Evolutionary conservation across 1,140 invertebrate genomes (phyloP), one percentile per base, ranked within the genome.

Genomic region (Mercenaria mercenaria): DNA sequence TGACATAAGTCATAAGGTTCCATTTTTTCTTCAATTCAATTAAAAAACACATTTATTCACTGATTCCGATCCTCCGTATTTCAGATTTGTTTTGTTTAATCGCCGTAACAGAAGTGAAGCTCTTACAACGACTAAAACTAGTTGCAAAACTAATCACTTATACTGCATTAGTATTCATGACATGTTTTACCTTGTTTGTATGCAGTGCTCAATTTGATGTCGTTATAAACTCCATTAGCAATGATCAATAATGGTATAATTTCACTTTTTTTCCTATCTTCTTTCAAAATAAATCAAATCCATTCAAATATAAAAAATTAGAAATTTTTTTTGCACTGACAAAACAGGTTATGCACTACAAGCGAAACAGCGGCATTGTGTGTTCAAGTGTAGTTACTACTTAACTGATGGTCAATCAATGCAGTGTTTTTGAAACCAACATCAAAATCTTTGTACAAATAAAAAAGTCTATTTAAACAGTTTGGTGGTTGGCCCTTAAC

Each of bases 361-460:
- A n/a, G n/a, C n/a, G n/a, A n/a, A n/a, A n/a, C n/a, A n/a, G n/a
- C n/a, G n/a, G n/a, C n/a, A n/a, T n/a, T n/a, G n/a, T n/a, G n/a
- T n/a, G n/a, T n/a, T n/a, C n/a, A n/a, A n/a, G n/a, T n/a, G n/a
- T n/a, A n/a, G n/a, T n/a, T n/a, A n/a, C n/a, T n/a, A n/a, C n/a
- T n/a, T 47, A 47, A 47, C 43, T 47, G 43, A 47, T 47, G 43
- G 43, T 47, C 43, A 8, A 8, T 8, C 43, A 41, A 72, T 39
- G 23, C 39, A 39, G 39, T 32, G 18, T 82, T 82, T 82, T 82
- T 82, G 64, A 84, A 61, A 84, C 43, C 81, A 84, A 69, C 59
- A 43, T 69, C 59, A 69, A 84, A 69, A 43, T 69, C 39, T 32
- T 26, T 69, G 0, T 4, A 41, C 64, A 84, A 84, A 84, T 47